Base-by-base conservation (phyloP, 2,113 vertebrate genomes). In the Heptranchias perlo region DNA sequence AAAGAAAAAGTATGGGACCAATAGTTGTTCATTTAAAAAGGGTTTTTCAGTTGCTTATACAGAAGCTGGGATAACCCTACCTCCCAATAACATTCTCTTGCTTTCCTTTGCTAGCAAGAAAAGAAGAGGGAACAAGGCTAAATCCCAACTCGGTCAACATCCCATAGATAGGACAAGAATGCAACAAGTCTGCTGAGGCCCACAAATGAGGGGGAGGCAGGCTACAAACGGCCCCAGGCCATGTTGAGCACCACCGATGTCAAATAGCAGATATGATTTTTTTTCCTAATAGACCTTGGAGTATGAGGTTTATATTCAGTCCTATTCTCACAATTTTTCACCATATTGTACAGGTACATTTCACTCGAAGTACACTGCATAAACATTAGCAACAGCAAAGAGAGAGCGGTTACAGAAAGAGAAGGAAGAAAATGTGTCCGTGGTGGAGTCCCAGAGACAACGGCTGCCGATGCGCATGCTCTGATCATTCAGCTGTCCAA, bases 371-470 rank as follows among this genome's bases (percentile, higher is more conserved):
- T 99, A 99, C 96, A 99, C 97, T 0, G 97, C 98, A 0, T 98
- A 99, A 96, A 99, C 98, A 28, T 96, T 98, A 31, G 98, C 98
- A 47, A 98, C 96, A 7, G 98, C 98, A 52, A 98, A 99, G 6
- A 99, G 97, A 0, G 98, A 99, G 94, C 97, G 96, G 97, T 99
- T 99, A 97, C 98, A 98, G 97, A 99, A 99, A 14, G 97, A 96
- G 0, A 98, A 98, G 0, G 98, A 98, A 0, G 98, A 97, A 28
- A 98, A 98, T 0, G 97, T 98, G 96, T 99, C 99, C 0, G 94
- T 98, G 0, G 96, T 58, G 0, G 98, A 97, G 13, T 99, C 98
- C 99, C 99, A 99, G 96, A 99, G 98, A 96, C 98, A 99, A 91
- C 99, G 97, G 97, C 98, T 99, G 94, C 97, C 98, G 0, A 99